Percentiles rank a stretch among this genome's conserved stretches.
Evolutionary conservation across 2,888 invertebrate genomes (phyloP).

Genomic region (Epistrophe grossulariae): DNA sequence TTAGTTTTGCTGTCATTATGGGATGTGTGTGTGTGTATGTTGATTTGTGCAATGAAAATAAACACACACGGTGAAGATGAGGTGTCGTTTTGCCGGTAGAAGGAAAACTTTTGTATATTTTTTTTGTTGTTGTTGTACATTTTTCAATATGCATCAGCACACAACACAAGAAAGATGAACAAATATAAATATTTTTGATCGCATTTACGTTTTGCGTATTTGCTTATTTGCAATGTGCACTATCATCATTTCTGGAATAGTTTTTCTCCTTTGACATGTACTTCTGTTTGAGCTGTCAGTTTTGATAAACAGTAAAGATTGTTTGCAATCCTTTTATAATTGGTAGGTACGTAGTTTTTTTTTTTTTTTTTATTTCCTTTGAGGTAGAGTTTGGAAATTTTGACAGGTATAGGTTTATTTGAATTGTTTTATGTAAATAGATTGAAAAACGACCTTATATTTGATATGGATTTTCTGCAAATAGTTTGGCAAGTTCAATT

Average conservation of each 20-base stretch:
- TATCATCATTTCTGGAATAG: constrained; percentile 19
- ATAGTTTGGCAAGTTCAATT: not conserved
- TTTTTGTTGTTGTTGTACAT: not conserved
- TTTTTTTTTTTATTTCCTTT: not conserved
- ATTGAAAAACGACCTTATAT: not conserved
- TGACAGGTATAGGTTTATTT: constrained; percentile 18
- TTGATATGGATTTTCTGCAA: not conserved
- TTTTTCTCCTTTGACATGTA: constrained; percentile 36
- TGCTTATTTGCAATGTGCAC: constrained; percentile 36
- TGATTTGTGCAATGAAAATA: constrained; percentile 59
- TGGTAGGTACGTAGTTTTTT: not conserved
- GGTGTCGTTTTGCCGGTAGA: constrained; percentile 18
- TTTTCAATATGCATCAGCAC: not conserved
- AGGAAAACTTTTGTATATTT: constrained; percentile 15
- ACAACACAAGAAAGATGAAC: constrained; percentile 29
- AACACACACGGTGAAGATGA: constrained; percentile 18
- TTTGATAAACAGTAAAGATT: constrained; percentile 32
- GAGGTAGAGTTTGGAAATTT: constrained; percentile 6
- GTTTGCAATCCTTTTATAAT: constrained; percentile 11
- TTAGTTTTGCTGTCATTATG: constrained; percentile 52
- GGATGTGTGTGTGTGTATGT: constrained; percentile 5
- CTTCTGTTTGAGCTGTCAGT: constrained; percentile 50
- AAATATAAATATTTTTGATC: constrained; percentile 45
- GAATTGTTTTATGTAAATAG: not conserved
- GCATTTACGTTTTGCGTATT: constrained; percentile 21